Evolutionary conservation across 2,888 invertebrate genomes (phyloP).

Genomic region (Stomorhina lunata): DNA sequence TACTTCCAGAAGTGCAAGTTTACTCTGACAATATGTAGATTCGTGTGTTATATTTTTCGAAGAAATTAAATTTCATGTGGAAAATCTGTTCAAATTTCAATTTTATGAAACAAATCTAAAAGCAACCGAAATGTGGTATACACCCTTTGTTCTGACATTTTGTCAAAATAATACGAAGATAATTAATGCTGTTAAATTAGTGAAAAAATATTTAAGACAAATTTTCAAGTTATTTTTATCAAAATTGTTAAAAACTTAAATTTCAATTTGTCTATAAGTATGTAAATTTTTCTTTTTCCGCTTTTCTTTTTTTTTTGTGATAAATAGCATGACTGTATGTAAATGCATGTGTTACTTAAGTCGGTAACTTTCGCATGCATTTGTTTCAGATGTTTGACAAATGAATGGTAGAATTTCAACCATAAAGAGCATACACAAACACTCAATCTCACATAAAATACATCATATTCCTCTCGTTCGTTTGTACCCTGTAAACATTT

Average conservation of each 20-base stretch:
- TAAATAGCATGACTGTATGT: neutral
- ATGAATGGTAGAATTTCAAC: neutral
- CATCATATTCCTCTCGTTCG: no score
- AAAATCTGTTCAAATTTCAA: conserved; percentile 2
- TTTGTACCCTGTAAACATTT: no score
- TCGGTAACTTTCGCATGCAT: neutral
- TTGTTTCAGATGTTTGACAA: neutral
- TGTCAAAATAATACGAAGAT: neutral
- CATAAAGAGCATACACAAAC: neutral
- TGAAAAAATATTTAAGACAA: no score
- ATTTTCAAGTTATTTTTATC: neutral
- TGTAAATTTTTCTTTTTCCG: no score
- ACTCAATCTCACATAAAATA: neutral
- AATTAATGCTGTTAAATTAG: neutral
- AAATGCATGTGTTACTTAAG: neutral
- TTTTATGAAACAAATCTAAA: no score
- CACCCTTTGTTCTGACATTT: neutral
- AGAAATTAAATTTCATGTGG: neutral
- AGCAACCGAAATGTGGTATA: neutral
- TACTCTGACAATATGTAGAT: neutral
- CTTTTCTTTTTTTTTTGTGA: no score
- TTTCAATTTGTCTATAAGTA: no score
- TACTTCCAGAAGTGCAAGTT: no score
- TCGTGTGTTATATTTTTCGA: no score
- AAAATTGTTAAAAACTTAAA: neutral